Evolutionary conservation across 2,113 vertebrate genomes (phyloP), one percentile per base, ranked within the genome.

Genomic region (Anthoscopus minutus): DNA sequence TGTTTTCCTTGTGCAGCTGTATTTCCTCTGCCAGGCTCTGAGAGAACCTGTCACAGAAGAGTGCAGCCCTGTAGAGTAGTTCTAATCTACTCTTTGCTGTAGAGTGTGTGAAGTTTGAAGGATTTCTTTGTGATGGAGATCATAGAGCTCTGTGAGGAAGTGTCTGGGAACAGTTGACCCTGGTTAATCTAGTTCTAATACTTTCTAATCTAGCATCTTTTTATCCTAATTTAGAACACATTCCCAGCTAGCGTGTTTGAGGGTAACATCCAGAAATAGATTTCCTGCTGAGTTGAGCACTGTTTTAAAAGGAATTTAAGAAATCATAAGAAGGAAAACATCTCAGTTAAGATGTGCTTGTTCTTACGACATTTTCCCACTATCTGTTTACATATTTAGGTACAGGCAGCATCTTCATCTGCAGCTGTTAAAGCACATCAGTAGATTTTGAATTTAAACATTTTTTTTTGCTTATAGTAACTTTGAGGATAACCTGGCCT

Each of bases 161-260:
- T 31, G 56, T 60, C 53, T 45, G 62, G 64, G 67, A 96, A 67
- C 72, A 37, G 76, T 76, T 93, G 76, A 74, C 80, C 30, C 78
- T 47, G 74, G 45, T 37, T 93, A 90, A 88, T 90, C 80, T 95
- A 84, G 44, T 86, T 95, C 57, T 95, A 92, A 92, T 93, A 56
- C 79, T 90, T 93, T 62, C 37, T 94, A 88, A 95, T 94, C 82
- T 72, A 84, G 13, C 51, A 54, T 71, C 28, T 94, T 94, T 94
- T 93, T 7, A 6, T 90, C 88, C 91, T 74, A 56, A 87, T 94
- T 91, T 93, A 95, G 93, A 93, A 71, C 56, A 53, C 25, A 50
- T 90, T 92, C 69, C 33, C 40, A 72, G 73, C 50, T 56, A 78
- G 35, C 11, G 2, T 37, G 9, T 73, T 86, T 33, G 44, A 93